These are phyloP conservation scores for Danio kyathit DNA, from an alignment of 2,797 vertebrate genomes.

Conservation along the genomic window DNA sequence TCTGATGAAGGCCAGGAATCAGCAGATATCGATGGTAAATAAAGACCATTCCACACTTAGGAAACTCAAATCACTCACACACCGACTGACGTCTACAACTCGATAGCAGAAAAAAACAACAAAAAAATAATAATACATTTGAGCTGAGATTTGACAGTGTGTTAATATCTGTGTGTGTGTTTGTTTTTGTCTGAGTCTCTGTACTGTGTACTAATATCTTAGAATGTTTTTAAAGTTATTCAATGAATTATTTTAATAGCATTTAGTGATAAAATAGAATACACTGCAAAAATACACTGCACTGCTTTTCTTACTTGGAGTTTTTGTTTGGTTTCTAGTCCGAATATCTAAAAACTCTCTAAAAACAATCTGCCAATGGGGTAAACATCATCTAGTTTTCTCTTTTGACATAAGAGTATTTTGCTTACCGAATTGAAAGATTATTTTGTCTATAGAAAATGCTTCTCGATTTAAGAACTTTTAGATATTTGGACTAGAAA, in stretches of 20 bases:
- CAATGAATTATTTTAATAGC: neutral
- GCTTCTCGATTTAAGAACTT: no score
- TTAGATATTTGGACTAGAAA: no score
- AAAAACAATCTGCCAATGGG: no score
- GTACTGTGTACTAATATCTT: constrained; percentile 38
- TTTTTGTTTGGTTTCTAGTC: no score
- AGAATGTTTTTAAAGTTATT: neutral
- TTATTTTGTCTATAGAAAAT: no score
- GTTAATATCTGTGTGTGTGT: constrained; percentile 23
- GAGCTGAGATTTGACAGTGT: neutral
- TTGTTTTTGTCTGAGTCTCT: constrained; percentile 4
- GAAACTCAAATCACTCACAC: constrained; percentile 59
- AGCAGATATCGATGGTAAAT: constrained; percentile 84
- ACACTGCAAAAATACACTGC: no score
- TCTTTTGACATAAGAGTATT: no score
- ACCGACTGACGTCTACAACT: constrained; percentile 12
- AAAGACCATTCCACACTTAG: constrained; percentile 71
- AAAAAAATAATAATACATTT: neutral
- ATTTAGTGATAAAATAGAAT: neutral
- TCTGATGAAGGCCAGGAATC: constrained; percentile 83
- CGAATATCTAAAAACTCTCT: no score
- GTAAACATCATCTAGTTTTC: no score
- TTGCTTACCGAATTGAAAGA: no score
- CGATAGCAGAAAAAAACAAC: neutral
- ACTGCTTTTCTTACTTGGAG: no score